Evolutionary conservation across 2,888 invertebrate species (phyloP).

Genomic region (Plutella xylostella): DNA sequence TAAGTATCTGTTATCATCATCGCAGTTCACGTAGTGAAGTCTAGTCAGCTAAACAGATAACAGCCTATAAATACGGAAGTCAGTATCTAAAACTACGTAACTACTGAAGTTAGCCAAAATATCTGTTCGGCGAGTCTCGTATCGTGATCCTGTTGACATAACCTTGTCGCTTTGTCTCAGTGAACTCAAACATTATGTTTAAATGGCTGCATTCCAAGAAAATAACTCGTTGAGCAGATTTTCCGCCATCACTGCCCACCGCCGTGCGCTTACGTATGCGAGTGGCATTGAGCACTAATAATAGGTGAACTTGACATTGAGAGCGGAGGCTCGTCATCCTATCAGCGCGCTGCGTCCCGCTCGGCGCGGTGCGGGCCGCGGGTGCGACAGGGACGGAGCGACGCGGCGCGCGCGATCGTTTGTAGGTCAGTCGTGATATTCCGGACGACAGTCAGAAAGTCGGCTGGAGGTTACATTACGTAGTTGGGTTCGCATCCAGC

Average conservation of each 20-base stretch:
- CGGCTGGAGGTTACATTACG: conserved; percentile 66
- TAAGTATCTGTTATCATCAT: no score
- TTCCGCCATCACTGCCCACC: conserved; percentile 35
- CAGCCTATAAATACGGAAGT: not conserved
- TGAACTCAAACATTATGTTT: not conserved
- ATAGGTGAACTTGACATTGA: conserved; percentile 71
- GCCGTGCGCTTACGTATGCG: conserved; percentile 54
- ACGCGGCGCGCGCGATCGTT: conserved; percentile 50
- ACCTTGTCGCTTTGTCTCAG: no score
- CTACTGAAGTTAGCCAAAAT: not conserved
- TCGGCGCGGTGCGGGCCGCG: conserved; percentile 24
- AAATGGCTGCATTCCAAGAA: conserved; percentile 7
- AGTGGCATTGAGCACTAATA: conserved; percentile 68
- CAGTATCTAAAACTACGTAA: not conserved
- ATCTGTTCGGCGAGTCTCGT: not conserved
- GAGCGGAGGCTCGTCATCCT: conserved; percentile 65
- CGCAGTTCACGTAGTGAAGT: no score
- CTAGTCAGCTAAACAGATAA: no score
- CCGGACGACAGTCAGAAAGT: conserved; percentile 67
- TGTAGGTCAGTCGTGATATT: conserved; percentile 68
- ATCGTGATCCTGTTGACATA: no score
- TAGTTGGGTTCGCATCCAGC: conserved; percentile 43
- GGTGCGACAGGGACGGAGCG: conserved; percentile 44
- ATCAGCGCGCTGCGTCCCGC: conserved; percentile 48
- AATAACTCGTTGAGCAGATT: conserved; percentile 19